These are phyloP conservation scores for Trachemys scripta DNA, from an alignment of 2,113 vertebrate genomes.

Conservation along the genomic window DNA sequence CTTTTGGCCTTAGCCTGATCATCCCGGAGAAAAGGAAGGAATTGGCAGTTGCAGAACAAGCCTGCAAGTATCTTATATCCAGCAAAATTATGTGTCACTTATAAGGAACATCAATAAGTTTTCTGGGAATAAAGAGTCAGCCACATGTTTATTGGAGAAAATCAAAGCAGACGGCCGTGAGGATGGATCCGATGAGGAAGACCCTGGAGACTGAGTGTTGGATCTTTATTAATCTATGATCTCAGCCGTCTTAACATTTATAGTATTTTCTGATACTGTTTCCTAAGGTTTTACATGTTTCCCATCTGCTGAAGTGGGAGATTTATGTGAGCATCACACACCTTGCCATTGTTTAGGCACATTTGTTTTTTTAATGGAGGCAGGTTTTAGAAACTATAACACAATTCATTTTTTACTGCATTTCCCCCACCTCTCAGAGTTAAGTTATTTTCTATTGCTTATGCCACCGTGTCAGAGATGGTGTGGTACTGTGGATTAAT, in stretches of 20 bases:
- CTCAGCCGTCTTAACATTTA: conserved; percentile 13
- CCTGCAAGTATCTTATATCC: not conserved
- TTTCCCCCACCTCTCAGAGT: conserved; percentile 48
- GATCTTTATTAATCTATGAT: conserved; percentile 14
- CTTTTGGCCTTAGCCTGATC: not conserved
- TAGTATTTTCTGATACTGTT: not conserved
- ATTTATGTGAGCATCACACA: conserved; percentile 54
- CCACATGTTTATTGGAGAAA: not conserved
- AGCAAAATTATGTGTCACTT: not conserved
- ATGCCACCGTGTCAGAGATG: conserved; percentile 41
- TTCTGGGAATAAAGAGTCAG: conserved; percentile 12
- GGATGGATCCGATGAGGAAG: not conserved
- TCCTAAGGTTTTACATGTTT: conserved; percentile 40
- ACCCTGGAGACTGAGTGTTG: not conserved
- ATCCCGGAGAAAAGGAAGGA: conserved; percentile 8
- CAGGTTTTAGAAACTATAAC: conserved; percentile 61
- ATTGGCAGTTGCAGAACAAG: not conserved
- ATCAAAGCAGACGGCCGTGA: not conserved
- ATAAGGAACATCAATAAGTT: not conserved
- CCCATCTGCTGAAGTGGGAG: conserved; percentile 10
- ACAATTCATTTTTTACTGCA: conserved; percentile 70
- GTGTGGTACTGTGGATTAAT: conserved; percentile 40
- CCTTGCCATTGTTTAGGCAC: not conserved
- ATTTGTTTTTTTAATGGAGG: conserved; percentile 63
- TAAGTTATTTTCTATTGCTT: conserved; percentile 67